Evolutionary conservation across 1,140 invertebrate species (phyloP).

Genomic region (Ruditapes philippinarum): DNA sequence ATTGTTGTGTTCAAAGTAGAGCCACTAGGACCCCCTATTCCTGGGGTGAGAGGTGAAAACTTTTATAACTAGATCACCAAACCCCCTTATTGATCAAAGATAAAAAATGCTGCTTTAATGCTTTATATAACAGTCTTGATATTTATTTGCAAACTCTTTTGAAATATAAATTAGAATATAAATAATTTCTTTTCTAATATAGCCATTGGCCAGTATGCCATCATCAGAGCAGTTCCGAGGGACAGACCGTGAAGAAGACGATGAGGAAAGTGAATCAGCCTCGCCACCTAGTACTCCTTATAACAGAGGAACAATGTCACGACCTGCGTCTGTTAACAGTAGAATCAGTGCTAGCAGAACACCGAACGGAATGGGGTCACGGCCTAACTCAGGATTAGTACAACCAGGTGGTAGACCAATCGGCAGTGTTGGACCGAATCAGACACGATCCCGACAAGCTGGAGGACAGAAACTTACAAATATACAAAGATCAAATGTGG

Average conservation of each 20-base stretch:
- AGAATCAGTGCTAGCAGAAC: slow-evolving; percentile 65
- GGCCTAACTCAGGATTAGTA: slow-evolving; percentile 73
- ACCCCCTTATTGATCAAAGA: no score
- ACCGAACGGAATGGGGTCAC: slow-evolving; percentile 69
- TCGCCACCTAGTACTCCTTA: slow-evolving; percentile 62
- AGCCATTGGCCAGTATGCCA: slow-evolving; percentile 84
- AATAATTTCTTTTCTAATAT: not conserved
- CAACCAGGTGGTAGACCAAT: slow-evolving; percentile 64
- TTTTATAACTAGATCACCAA: no score
- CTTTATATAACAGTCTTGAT: no score
- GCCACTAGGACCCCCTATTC: no score
- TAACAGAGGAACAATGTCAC: slow-evolving; percentile 60
- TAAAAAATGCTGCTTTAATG: no score
- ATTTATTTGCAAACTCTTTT: no score
- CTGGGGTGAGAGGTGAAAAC: no score
- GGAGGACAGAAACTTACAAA: slow-evolving; percentile 71
- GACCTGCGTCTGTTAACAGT: slow-evolving; percentile 70
- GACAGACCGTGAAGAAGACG: slow-evolving; percentile 75
- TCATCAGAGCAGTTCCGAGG: slow-evolving; percentile 69
- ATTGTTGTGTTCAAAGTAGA: no score
- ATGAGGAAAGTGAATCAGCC: slow-evolving; percentile 74
- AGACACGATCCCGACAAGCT: slow-evolving; percentile 70
- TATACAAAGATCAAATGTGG: slow-evolving; percentile 75
- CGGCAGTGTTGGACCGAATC: slow-evolving; percentile 68
- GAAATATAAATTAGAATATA: no score